Evolutionary conservation across 2,797 vertebrate species (phyloP).

Genomic region (Gymnocypris eckloni): DNA sequence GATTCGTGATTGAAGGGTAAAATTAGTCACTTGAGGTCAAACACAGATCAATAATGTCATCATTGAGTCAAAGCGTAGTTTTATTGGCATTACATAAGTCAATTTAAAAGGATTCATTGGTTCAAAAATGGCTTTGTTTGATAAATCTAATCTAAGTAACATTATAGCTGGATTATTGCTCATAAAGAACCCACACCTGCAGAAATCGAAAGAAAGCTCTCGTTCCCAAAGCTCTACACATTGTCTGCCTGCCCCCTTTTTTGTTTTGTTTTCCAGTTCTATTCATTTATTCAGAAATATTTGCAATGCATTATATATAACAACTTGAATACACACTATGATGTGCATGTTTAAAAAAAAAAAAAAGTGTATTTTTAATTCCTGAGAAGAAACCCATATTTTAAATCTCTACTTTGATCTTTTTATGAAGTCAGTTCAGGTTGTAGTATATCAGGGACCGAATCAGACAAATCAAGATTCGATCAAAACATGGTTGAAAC

Average conservation of each 20-base stretch:
- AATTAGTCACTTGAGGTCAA: conserved; percentile 41
- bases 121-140: conserved; percentile 2
- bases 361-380: not conserved
- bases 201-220: not conserved
- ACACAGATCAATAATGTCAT: conserved; percentile 11
- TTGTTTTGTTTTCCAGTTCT: not conserved
- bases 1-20: conserved; percentile 45
- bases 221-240: not conserved
- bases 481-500: too few relatives aligned
- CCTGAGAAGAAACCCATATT: not conserved
- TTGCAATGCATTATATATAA: not conserved
- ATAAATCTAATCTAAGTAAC: not conserved
- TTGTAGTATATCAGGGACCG: too few relatives aligned
- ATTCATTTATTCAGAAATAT: not conserved
- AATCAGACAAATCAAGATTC: too few relatives aligned
- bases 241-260: not conserved
- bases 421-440: not conserved
- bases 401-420: not conserved
- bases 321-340: not conserved
- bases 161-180: not conserved
- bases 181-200: not conserved
- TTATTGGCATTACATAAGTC: not conserved
- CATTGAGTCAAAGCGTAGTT: not conserved
- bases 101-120: not conserved
- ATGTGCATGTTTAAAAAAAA: not conserved